Evolutionary conservation across 2,888 invertebrate species (phyloP), one percentile per base, ranked within the genome.

Genomic region (Eilema sororculum): DNA sequence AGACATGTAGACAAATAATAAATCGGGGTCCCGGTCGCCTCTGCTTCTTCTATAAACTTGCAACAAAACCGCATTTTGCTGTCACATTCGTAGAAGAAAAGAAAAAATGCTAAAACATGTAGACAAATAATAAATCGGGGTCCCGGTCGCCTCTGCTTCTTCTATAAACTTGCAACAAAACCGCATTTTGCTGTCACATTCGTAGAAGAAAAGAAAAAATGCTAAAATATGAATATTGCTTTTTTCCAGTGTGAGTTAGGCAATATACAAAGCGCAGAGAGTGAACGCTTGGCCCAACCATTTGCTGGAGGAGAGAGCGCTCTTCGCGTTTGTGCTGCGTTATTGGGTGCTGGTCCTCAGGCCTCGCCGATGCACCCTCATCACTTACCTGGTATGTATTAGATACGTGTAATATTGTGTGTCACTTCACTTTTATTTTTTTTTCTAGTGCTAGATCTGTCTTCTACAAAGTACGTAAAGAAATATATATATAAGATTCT

Each of bases 261-360:
- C 71, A 89, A 90, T 10, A 86, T 95, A 12, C 89, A 90, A 74
- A 93, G 87, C 64, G 89, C 90, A 6, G 95, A 95, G 74, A 83
- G 89, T 56, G 92, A 93, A n/a, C 90, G 94, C 0, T 77, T 93
- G 20, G 81, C 86, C 0, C 90, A 92, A 28, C 91, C 93, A 58
- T 84, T 95, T 64, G 92, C 92, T 1, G 94, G 95, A 57, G 92
- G 95, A 0, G 94, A 94, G 79, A 94, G 92, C 77, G 94, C 93
- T 0, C 78, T 95, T 9, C 87, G 94, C 0, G 93, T 94, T 2
- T 93, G 93, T 76, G 95, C 95, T 0, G 91, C 95, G 2, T 78
- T 95, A 37, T 83, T 95, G 0, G 95, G 95, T 8, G 93, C 95
- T 0, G 93, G 94, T 0, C 95, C 95, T 0, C 91, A 91, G 52